Conservation (phyloP, 2,888 invertebrate genomes). For the Parascotia fuliginaria region DNA sequence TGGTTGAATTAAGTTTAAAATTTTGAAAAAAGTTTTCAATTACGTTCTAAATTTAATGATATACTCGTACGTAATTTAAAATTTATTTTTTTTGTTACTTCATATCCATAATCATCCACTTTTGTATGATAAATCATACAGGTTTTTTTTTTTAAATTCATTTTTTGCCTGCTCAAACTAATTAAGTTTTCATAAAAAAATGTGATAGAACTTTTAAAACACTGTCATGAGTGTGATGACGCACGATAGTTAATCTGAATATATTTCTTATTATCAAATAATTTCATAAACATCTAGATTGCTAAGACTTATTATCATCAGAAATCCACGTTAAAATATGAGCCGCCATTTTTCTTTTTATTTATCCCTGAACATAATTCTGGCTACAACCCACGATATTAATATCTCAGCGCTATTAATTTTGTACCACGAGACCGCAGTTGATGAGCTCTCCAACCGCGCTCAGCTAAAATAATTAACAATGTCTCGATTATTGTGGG, state of each 20-base stretch:
- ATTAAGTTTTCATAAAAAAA: too few species aligned
- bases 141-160: too few species aligned
- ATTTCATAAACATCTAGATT: background rate
- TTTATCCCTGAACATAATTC: constrained; percentile 7
- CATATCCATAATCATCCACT: too few species aligned
- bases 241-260: background rate
- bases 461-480: constrained; percentile 57
- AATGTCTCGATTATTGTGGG: constrained; percentile 46
- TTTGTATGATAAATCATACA: too few species aligned
- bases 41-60: too few species aligned
- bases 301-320: constrained; percentile 5
- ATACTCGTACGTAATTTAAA: too few species aligned
- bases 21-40: too few species aligned
- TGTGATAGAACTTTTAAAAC: too few species aligned
- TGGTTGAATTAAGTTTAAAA: too few species aligned
- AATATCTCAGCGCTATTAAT: constrained; percentile 17
- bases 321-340: constrained; percentile 8
- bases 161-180: too few species aligned
- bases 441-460: constrained; percentile 50
- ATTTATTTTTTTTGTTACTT: too few species aligned
- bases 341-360: constrained; percentile 3
- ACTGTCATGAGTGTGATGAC: too few species aligned
- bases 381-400: constrained; percentile 7
- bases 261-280: background rate
- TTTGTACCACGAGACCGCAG: constrained; percentile 38